Evolutionary conservation across 2,888 invertebrate genomes (phyloP).

Genomic region (Megamerina dolium): DNA sequence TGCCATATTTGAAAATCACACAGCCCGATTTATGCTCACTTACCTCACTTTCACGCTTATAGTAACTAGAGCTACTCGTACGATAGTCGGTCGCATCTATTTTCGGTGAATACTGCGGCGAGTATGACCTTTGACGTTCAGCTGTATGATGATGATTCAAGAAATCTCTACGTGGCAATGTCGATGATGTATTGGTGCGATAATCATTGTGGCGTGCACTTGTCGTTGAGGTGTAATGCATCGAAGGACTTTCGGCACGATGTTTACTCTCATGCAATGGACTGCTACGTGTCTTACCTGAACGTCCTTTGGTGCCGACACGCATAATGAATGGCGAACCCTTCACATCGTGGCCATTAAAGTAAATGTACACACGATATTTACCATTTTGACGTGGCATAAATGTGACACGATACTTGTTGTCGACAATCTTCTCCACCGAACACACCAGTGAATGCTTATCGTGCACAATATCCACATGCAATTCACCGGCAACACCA

Average conservation of each 20-base stretch:
- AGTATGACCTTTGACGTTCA: constrained; percentile 44
- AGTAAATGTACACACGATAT: constrained; percentile 81
- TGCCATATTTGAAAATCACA: too few species aligned
- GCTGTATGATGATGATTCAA: constrained; percentile 26
- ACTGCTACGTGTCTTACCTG: constrained; percentile 53
- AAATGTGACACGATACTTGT: constrained; percentile 72
- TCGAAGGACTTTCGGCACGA: constrained; percentile 49
- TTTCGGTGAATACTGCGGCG: constrained; percentile 48
- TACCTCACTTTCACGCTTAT: constrained; percentile 49
- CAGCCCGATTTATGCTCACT: constrained; percentile 19
- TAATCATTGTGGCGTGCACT: constrained; percentile 45
- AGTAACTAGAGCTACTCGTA: constrained; percentile 44
- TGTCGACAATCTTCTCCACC: constrained; percentile 70
- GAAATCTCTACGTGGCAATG: constrained; percentile 34
- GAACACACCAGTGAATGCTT: constrained; percentile 78
- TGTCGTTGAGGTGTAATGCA: constrained; percentile 47
- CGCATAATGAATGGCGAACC: constrained; percentile 85
- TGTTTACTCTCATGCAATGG: constrained; percentile 54
- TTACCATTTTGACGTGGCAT: constrained; percentile 74
- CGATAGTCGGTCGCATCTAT: constrained; percentile 43
- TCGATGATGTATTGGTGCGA: constrained; percentile 28
- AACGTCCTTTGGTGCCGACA: constrained; percentile 67
- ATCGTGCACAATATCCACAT: constrained; percentile 85
- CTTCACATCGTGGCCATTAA: constrained; percentile 79
- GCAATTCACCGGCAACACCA: constrained; percentile 80